These are phyloP conservation scores for Myiozetetes cayanensis DNA, from an alignment of 2,113 vertebrate genomes.

Conservation along the genomic window DNA sequence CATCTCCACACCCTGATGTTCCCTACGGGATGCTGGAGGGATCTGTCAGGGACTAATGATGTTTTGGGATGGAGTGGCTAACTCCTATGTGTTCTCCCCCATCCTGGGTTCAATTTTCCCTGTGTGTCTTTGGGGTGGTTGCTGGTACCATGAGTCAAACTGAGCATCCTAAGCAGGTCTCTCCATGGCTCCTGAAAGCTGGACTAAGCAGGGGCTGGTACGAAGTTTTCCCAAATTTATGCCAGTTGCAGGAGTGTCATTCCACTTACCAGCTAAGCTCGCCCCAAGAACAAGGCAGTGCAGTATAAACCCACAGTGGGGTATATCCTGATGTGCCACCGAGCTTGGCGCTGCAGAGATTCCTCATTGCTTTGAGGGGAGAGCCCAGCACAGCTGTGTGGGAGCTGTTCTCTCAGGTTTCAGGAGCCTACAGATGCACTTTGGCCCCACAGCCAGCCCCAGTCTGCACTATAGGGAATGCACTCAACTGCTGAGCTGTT, in stretches of 20 bases:
- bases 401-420: not conserved
- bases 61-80: not conserved
- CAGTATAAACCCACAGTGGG: not conserved
- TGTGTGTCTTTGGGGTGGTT: not conserved
- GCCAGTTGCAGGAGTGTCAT: not conserved
- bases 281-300: not conserved
- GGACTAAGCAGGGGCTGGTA: not conserved
- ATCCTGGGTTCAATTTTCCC: not conserved
- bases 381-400: not conserved
- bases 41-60: not conserved
- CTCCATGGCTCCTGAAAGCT: not conserved
- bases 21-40: not conserved
- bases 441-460: not conserved
- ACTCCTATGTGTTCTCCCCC: not conserved
- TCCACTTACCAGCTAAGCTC: not conserved
- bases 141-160: not conserved
- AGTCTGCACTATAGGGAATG: not conserved
- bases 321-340: not conserved
- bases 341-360: not conserved
- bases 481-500: not conserved
- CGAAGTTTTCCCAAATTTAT: not conserved
- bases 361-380: not conserved
- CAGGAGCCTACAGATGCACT: not conserved
- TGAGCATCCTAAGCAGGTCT: fast-evolving
- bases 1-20: not conserved